Evolutionary conservation across 2,888 invertebrate genomes (phyloP).

Genomic region (Pycnomerus fuliginosus): DNA sequence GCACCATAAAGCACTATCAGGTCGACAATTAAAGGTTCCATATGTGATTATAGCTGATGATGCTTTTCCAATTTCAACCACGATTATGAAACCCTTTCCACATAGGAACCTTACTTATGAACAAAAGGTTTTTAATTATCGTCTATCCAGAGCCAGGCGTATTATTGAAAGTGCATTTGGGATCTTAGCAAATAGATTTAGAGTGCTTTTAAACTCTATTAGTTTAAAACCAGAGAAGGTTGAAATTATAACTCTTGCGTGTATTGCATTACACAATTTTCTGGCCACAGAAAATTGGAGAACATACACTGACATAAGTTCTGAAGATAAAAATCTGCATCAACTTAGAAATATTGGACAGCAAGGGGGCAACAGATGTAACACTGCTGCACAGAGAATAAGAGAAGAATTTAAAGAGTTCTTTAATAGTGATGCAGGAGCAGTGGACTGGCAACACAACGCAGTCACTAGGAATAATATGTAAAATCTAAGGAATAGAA

Average conservation of each 20-base stretch:
- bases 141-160: too few species aligned
- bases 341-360: not conserved
- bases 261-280: constrained; percentile 14
- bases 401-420: constrained; percentile 11
- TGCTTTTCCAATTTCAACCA: constrained; percentile 12
- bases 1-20: constrained; percentile 3
- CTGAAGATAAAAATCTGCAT: not conserved
- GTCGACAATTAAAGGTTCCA: constrained; percentile 4
- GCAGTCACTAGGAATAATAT: constrained; percentile 6
- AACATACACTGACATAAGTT: not conserved
- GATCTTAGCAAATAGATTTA: constrained; percentile 9
- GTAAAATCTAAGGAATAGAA: too few species aligned
- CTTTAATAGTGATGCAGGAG: constrained; percentile 6
- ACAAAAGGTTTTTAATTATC: constrained; percentile 16
- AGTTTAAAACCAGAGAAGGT: constrained; percentile 14
- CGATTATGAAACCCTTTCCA: constrained; percentile 16
- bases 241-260: constrained; percentile 13
- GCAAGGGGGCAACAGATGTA: not conserved
- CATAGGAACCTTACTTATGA: constrained; percentile 2
- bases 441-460: constrained; percentile 8
- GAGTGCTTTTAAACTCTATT: constrained; percentile 10
- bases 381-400: constrained; percentile 4
- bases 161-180: constrained; percentile 12
- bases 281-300: constrained; percentile 5
- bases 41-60: constrained; percentile 17